These are phyloP conservation scores for Sphinx pinastri DNA, from an alignment of 2,888 invertebrate species.

Conservation along the genomic window DNA sequence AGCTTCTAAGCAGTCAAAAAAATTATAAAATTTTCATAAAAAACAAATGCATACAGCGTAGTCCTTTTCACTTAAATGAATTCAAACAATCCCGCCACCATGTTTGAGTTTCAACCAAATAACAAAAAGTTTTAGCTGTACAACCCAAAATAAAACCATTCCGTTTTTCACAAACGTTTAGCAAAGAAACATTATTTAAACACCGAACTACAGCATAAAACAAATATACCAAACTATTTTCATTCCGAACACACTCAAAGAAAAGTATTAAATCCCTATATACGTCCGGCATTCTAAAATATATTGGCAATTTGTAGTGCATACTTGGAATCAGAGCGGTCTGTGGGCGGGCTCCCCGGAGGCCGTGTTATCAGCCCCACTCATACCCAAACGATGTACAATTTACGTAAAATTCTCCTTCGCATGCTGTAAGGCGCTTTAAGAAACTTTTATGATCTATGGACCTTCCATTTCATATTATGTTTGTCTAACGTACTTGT, in stretches of 20 bases:
- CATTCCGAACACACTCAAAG: conserved; percentile 30
- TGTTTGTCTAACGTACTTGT: not conserved
- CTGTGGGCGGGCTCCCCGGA: conserved; percentile 40
- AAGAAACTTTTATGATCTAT: conserved; percentile 30
- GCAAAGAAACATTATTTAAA: conserved; percentile 16
- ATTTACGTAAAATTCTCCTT: conserved; percentile 46
- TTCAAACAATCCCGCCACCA: not conserved
- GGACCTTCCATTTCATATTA: conserved; percentile 17
- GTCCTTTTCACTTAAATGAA: not conserved
- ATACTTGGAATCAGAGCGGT: conserved; percentile 54
- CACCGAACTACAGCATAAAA: not conserved
- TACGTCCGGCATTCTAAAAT: conserved; percentile 47
- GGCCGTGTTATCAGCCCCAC: conserved; percentile 50
- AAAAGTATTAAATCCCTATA: conserved; percentile 50
- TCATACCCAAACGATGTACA: conserved; percentile 42
- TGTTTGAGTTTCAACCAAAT: conserved; percentile 8
- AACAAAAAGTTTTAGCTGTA: not conserved
- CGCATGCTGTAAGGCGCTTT: conserved; percentile 30
- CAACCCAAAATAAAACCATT: not conserved
- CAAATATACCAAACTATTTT: conserved; percentile 25
- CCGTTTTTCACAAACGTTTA: not conserved
- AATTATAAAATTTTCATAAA: too few species aligned
- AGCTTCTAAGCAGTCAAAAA: too few species aligned
- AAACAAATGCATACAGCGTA: not conserved
- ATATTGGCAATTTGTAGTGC: conserved; percentile 61